phyloP scores from a whole-genome alignment of 2,113 vertebrate species.

The Rhinogobius similis region DNA sequence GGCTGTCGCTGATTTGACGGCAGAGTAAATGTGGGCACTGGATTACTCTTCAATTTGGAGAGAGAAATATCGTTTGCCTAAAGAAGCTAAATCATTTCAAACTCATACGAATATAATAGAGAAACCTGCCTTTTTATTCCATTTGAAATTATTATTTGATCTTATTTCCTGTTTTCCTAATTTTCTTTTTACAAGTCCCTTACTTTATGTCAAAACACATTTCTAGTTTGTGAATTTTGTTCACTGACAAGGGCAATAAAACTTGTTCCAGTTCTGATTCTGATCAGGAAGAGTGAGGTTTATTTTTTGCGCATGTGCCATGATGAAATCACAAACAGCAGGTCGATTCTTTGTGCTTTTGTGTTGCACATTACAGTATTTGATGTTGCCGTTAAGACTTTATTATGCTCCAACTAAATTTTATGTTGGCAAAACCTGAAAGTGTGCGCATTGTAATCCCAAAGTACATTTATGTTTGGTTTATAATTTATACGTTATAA shows the following conservation, averaged over 20 bases:
- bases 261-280: not conserved
- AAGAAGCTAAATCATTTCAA: conserved; percentile 1
- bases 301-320: not conserved
- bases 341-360: no score
- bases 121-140: not conserved
- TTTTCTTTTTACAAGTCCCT: no score
- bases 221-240: no score
- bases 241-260: no score
- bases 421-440: no score
- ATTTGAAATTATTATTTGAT: no score
- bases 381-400: no score
- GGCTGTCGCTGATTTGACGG: conserved; percentile 62
- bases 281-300: not conserved
- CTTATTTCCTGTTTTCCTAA: no score
- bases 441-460: no score
- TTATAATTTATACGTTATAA: not conserved
- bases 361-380: no score
- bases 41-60: conserved; percentile 39
- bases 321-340: not conserved
- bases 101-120: not conserved
- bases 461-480: not conserved
- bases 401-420: no score
- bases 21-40: conserved; percentile 59
- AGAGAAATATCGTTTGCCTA: not conserved
- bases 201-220: no score